Percentiles rank a stretch among this genome's conserved stretches.
Evolutionary conservation across 1,140 invertebrate species (phyloP).

Genomic region (Cotesia typhae): DNA sequence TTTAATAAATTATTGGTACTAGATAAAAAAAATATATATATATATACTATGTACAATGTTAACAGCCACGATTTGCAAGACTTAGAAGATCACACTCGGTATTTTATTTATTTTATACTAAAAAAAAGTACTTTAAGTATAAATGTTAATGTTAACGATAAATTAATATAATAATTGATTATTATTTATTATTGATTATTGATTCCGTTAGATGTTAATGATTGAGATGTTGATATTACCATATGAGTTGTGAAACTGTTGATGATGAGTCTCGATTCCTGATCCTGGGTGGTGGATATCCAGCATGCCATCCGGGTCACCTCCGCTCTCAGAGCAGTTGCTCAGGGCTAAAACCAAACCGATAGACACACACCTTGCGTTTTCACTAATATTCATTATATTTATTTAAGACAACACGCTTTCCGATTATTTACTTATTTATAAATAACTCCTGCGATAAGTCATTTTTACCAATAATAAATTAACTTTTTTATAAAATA

Average conservation of each 20-base stretch:
- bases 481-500: not conserved
- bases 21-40: no score
- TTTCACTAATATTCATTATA: constrained; percentile 50
- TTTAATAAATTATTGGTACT: no score
- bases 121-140: not conserved
- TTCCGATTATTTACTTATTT: constrained; percentile 19
- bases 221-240: constrained; percentile 59
- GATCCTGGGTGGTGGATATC: constrained; percentile 64
- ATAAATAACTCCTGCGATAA: constrained; percentile 3
- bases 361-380: constrained; percentile 68
- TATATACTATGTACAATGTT: no score
- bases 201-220: constrained; percentile 32
- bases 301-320: constrained; percentile 63
- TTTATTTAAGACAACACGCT: no score
- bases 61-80: no score
- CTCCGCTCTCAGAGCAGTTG: constrained; percentile 66
- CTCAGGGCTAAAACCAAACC: constrained; percentile 68
- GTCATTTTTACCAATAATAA: constrained; percentile 12
- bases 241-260: constrained; percentile 68
- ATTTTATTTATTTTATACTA: not conserved
- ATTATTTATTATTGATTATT: constrained; percentile 47
- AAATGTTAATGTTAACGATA: constrained; percentile 31
- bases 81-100: no score
- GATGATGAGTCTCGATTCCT: constrained; percentile 63
- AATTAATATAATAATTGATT: constrained; percentile 45